Percentiles rank a stretch among this genome's conserved stretches.
phyloP scores from a whole-genome alignment of 2,888 invertebrate species.

The Lampropteryx suffumata region DNA sequence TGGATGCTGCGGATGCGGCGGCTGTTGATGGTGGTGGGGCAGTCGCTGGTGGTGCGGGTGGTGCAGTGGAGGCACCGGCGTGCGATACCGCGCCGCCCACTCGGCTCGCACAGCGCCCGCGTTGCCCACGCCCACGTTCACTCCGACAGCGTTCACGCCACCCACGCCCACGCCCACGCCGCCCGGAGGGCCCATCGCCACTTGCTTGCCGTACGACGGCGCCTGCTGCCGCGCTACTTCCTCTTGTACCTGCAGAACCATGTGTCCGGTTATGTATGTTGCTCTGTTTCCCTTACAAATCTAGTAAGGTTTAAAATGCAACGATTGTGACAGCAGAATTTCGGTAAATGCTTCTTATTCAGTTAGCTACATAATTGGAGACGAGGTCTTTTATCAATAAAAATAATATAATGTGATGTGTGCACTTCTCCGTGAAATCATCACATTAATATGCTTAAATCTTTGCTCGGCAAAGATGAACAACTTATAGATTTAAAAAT shows the following conservation, averaged over 20 bases:
- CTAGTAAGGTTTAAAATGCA: background rate
- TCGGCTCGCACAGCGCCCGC: conserved; percentile 86
- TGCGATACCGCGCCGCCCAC: conserved; percentile 85
- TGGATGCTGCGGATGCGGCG: conserved; percentile 64
- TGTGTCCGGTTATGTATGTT: background rate
- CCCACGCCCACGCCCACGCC: conserved; percentile 55
- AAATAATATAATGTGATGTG: too few relatives aligned
- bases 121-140: conserved; percentile 53
- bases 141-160: conserved; percentile 43
- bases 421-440: too few relatives aligned
- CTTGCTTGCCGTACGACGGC: conserved; percentile 92
- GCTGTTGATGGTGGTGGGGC: conserved; percentile 53
- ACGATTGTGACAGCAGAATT: too few relatives aligned
- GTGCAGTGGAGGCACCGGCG: conserved; percentile 84
- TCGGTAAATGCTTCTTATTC: too few relatives aligned
- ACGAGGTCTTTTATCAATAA: too few relatives aligned
- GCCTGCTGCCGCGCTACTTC: conserved; percentile 95
- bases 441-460: too few relatives aligned
- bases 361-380: too few relatives aligned
- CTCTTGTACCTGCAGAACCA: conserved; percentile 87
- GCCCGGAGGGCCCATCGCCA: conserved; percentile 70
- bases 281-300: too few relatives aligned
- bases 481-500: too few relatives aligned
- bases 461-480: too few relatives aligned
- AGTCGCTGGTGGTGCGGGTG: conserved; percentile 57